Evolutionary conservation across 2,113 vertebrate species (phyloP), one percentile per base, ranked within the genome.

Genomic region (Sander vitreus): DNA sequence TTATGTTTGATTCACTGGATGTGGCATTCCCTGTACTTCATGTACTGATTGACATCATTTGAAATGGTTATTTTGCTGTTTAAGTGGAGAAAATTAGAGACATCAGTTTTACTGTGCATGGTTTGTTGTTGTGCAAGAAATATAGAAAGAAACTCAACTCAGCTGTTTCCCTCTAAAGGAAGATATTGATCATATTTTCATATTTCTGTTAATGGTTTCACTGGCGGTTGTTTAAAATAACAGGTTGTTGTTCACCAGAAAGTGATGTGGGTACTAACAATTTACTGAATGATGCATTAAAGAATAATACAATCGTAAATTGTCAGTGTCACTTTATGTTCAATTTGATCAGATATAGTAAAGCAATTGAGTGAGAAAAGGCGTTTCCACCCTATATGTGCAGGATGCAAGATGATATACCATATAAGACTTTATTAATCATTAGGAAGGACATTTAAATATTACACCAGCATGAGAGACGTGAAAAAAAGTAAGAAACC

Each of bases 261-360:
- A 78, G 25, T 72, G 50, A 51, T 66, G 47, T 79, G 45, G 58
- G 47, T 64, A 30, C 55, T 67, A 33, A 65, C 55, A 23, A 81
- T 51, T 54, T 66, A 69, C 72, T 71, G 27, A 77, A 2, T 76
- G 13, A 76, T 30, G 16, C 10, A 85, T 77, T 68, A 76, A 77
- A 80, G 21, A 53, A 53, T 73, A 18, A 77, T 63, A 10, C 69
- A 23, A 78, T 43, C 5, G 60, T 78, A 3, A 21, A 23, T 43
- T 70, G 0, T 45, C 2, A 23, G 2, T 68, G 50, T 80, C 48
- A 1, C n/a, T 72, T 51, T 23, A 16, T 45, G 23, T 45, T 65
- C 0, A 30, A 2, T 30, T 16, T 55, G 0, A 55, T 65, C n/a
- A 39, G 47, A 23, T 15, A 3, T 14, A 30, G 12, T 53, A 7